phyloP scores from a whole-genome alignment of 2,888 invertebrate species.

The Anodontia alba region DNA sequence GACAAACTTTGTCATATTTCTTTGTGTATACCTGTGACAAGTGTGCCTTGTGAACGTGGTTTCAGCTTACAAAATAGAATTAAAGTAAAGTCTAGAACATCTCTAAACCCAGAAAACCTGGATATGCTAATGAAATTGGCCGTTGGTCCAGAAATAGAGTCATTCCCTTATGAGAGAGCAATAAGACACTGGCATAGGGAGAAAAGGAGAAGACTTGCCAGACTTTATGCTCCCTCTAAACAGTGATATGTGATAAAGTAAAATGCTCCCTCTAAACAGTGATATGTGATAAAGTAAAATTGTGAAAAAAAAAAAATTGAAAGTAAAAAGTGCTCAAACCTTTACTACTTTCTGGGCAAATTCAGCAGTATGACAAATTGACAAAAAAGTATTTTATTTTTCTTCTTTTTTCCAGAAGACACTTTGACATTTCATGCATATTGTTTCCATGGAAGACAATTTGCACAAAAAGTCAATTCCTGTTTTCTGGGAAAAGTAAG shows the following conservation, averaged over 20 bases:
- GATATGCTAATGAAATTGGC: constrained; percentile 20
- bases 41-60: constrained; percentile 11
- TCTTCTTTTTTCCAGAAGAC: no score
- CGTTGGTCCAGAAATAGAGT: constrained; percentile 12
- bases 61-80: constrained; percentile 26
- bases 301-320: no score
- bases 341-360: no score
- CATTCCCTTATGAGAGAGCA: constrained; percentile 24
- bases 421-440: no score
- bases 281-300: no score
- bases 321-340: no score
- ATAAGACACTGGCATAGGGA: constrained; percentile 15
- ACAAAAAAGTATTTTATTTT: no score
- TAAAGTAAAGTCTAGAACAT: no score
- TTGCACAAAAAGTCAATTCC: no score
- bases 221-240: constrained; percentile 19
- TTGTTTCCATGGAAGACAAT: no score
- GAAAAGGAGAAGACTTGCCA: constrained; percentile 25
- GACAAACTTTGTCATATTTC: background rate
- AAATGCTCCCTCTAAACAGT: constrained; percentile 10
- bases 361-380: no score
- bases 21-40: constrained; percentile 9
- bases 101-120: constrained; percentile 23
- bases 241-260: background rate
- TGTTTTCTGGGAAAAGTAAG: no score